Percentiles rank a stretch among this genome's conserved stretches.
Conservation (phyloP, 2,113 vertebrate species). For the Astur gentilis region DNA sequence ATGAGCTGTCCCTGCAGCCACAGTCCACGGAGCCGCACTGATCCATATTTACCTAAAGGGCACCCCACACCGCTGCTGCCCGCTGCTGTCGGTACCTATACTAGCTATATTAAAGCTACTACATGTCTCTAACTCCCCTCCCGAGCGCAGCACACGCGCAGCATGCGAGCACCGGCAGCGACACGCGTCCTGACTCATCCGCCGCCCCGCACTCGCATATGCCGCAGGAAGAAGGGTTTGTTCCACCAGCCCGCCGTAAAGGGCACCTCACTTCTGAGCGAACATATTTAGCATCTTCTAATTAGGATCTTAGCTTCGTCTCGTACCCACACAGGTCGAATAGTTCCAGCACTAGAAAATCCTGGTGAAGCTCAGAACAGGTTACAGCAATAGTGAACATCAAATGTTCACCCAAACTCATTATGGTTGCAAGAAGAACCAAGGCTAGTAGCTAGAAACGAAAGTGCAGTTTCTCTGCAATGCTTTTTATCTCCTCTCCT, state of each 20-base stretch:
- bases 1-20: accelerated
- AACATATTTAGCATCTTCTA: neutral
- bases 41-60: accelerated
- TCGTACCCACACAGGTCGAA: neutral
- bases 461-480: neutral
- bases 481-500: slow-evolving; percentile 12
- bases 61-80: accelerated
- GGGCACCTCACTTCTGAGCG: neutral
- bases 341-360: neutral
- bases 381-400: neutral
- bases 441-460: neutral
- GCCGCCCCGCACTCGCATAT: neutral
- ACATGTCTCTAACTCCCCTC: accelerated
- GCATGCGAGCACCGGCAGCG: neutral
- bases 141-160: accelerated
- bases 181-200: neutral
- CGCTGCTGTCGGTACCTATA: neutral
- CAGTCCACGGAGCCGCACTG: neutral
- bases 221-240: neutral
- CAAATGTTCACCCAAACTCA: neutral
- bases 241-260: neutral
- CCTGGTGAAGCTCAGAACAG: neutral
- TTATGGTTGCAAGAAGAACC: neutral
- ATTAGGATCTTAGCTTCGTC: neutral
- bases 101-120: accelerated